Evolutionary conservation across 2,113 vertebrate species (phyloP).

Genomic region (Ploceus nigricollis): DNA sequence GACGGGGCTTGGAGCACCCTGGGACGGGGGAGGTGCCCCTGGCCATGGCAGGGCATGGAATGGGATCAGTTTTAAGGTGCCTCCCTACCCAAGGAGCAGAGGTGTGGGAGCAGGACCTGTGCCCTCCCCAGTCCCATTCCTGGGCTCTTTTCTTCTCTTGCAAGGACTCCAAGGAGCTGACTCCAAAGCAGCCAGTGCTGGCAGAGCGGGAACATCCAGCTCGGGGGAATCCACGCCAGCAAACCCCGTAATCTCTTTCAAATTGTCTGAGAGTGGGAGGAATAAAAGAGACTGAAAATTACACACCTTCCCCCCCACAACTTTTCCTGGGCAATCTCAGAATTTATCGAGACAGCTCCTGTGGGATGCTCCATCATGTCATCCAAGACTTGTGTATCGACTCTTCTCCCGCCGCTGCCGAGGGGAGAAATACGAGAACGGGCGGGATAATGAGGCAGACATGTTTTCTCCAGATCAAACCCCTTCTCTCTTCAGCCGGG

Average conservation of each 20-base stretch:
- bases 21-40: neutral
- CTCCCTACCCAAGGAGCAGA: neutral
- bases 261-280: slow-evolving; percentile 30
- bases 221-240: neutral
- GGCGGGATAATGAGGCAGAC: slow-evolving; percentile 53
- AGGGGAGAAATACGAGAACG: slow-evolving; percentile 3
- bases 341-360: slow-evolving; percentile 21
- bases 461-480: slow-evolving; percentile 19
- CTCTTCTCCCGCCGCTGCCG: neutral
- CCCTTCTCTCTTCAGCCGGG: neutral
- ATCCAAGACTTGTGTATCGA: neutral
- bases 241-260: neutral
- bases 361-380: slow-evolving; percentile 38
- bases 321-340: slow-evolving; percentile 8
- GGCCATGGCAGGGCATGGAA: neutral
- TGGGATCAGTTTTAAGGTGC: too few relatives aligned
- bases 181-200: neutral
- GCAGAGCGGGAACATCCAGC: neutral
- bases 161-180: neutral
- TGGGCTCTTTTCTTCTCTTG: neutral
- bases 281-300: slow-evolving; percentile 34
- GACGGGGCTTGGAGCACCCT: accelerated
- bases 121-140: neutral
- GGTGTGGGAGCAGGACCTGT: neutral
- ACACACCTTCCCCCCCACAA: neutral